phyloP scores from a whole-genome alignment of 30 jellyfish, hydroid and myxozoan genomes.

The Mastigias papua region DNA sequence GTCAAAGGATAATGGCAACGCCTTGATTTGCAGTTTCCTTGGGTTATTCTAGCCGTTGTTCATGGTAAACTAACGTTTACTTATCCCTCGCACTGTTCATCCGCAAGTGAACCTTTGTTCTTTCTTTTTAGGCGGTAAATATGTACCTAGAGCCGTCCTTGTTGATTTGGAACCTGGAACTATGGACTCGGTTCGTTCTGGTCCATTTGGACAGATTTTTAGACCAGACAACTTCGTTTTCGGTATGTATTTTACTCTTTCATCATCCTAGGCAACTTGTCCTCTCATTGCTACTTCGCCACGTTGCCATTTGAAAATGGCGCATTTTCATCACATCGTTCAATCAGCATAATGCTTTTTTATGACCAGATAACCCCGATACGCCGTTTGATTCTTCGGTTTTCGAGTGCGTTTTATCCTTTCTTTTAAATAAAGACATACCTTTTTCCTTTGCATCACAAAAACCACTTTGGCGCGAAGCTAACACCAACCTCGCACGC shows the following conservation, averaged over 20 bases:
- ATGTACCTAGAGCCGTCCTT: conserved; percentile 97
- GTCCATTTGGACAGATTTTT: conserved; percentile 96
- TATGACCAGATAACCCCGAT: too few species aligned
- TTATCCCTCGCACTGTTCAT: too few species aligned
- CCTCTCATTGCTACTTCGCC: not conserved
- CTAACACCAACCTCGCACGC: too few species aligned
- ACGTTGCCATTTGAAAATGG: not conserved
- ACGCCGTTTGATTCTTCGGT: too few species aligned
- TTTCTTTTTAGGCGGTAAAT: conserved; percentile 86
- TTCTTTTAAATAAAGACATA: too few species aligned
- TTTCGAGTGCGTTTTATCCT: too few species aligned
- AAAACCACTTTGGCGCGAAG: too few species aligned
- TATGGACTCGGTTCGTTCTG: conserved; percentile 98
- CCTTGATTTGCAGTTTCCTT: not conserved
- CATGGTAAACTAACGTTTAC: not conserved
- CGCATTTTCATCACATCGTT: too few species aligned
- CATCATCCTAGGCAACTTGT: not conserved
- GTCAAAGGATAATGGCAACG: not conserved
- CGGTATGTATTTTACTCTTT: conserved; percentile 58
- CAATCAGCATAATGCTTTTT: too few species aligned
- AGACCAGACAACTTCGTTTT: conserved; percentile 97
- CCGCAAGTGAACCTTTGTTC: too few species aligned
- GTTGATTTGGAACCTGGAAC: conserved; percentile 99
- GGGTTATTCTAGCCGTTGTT: not conserved
- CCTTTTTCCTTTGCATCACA: too few species aligned